Evolutionary conservation across 2,797 vertebrate genomes (phyloP).

Genomic region (Yasuhikotakia modesta): DNA sequence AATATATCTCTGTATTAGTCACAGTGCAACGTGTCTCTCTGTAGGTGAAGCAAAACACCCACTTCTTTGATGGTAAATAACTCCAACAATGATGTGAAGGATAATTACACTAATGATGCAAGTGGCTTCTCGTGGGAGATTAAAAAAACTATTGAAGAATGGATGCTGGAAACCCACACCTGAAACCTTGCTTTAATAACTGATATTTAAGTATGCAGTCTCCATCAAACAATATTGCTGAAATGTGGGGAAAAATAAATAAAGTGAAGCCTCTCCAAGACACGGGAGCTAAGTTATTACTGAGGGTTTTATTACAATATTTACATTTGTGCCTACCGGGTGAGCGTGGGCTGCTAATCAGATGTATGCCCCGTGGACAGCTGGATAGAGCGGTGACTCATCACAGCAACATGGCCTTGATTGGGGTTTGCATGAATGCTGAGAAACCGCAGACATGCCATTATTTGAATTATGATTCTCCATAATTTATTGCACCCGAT

Average conservation of each 20-base stretch:
- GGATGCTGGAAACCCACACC: conserved; percentile 58
- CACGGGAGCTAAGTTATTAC: conserved; percentile 72
- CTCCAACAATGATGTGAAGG: conserved; percentile 48
- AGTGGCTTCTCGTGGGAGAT: conserved; percentile 47
- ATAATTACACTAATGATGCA: conserved; percentile 59
- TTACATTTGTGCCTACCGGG: conserved; percentile 79
- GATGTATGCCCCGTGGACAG: conserved; percentile 81
- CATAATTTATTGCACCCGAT: conserved; percentile 68
- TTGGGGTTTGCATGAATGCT: conserved; percentile 74
- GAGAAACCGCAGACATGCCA: conserved; percentile 65
- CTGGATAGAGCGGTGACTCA: conserved; percentile 82
- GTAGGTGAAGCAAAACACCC: conserved; percentile 47
- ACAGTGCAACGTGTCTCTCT: conserved; percentile 38
- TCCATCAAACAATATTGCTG: conserved; percentile 66
- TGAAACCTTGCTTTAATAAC: conserved; percentile 67
- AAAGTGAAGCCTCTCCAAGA: conserved; percentile 61
- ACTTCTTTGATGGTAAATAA: conserved; percentile 52
- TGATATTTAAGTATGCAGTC: conserved; percentile 60
- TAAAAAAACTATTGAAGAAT: conserved; percentile 45
- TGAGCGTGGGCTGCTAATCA: conserved; percentile 80
- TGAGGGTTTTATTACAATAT: conserved; percentile 79
- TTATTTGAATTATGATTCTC: conserved; percentile 69
- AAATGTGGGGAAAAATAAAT: conserved; percentile 65
- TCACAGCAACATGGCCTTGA: conserved; percentile 80
- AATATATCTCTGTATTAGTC: conserved; percentile 39